A percentile compares a stretch with the other conserved stretches of the same genome.
Conservation (phyloP, 1,140 invertebrate species). For the Chironomus striatipennis region DNA sequence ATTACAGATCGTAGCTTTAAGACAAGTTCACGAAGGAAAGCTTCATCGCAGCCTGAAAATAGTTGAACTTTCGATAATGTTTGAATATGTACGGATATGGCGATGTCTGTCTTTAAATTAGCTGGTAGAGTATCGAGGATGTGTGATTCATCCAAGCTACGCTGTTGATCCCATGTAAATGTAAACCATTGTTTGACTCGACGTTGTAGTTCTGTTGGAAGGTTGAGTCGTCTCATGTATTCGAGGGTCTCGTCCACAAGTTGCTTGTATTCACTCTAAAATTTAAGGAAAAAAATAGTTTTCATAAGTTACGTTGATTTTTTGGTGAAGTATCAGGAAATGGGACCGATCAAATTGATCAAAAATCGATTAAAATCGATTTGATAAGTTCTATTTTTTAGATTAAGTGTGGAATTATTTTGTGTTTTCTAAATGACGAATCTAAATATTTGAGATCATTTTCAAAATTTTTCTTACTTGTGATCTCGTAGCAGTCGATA, state of each 20-base stretch:
- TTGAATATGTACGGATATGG: conserved; percentile 82
- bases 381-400: too few relatives aligned
- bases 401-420: too few relatives aligned
- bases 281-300: background rate
- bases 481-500: conserved; percentile 79
- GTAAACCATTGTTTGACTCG: conserved; percentile 82
- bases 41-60: conserved; percentile 82
- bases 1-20: conserved; percentile 80
- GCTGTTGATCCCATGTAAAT: conserved; percentile 88
- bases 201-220: conserved; percentile 65
- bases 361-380: too few relatives aligned
- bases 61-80: conserved; percentile 77
- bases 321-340: too few relatives aligned
- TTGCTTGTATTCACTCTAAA: conserved; percentile 70
- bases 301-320: too few relatives aligned
- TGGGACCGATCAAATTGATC: too few relatives aligned
- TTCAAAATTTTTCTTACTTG: conserved; percentile 33
- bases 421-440: too few relatives aligned
- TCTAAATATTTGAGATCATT: too few relatives aligned
- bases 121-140: conserved; percentile 74
- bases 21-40: conserved; percentile 80
- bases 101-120: conserved; percentile 87
- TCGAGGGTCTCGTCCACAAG: conserved; percentile 66
- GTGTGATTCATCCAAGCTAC: conserved; percentile 81
- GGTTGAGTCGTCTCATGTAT: conserved; percentile 70